Evolutionary conservation across 2,797 vertebrate genomes (phyloP).

Genomic region (Heliangelus exortis): DNA sequence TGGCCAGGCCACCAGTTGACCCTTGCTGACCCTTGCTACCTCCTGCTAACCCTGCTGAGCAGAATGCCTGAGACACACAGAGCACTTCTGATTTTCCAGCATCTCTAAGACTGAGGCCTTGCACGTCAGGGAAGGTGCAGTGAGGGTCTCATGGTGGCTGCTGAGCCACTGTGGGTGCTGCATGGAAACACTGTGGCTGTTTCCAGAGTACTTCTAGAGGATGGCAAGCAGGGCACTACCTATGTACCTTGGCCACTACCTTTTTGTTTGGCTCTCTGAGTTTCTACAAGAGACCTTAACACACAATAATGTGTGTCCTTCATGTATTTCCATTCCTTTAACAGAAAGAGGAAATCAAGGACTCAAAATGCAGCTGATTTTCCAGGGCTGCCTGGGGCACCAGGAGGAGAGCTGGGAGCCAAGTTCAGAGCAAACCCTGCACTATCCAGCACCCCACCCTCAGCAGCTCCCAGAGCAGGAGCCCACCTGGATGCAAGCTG

Average conservation of each 20-base stretch:
- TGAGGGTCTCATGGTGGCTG: fast-evolving
- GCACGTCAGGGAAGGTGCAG: neutral
- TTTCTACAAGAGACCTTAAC: neutral
- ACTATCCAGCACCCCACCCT: neutral
- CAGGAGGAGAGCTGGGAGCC: neutral
- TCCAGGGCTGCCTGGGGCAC: neutral
- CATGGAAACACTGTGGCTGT: neutral
- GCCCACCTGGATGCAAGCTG: neutral
- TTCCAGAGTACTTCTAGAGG: neutral
- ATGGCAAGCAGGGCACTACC: neutral
- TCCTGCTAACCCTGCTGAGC: fast-evolving
- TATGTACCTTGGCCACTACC: neutral
- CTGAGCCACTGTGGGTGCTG: neutral
- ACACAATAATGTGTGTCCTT: fast-evolving
- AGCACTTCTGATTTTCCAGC: neutral
- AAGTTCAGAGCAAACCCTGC: neutral
- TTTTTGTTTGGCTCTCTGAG: neutral
- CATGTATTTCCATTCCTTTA: neutral
- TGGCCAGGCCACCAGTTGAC: neutral
- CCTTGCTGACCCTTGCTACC: neutral
- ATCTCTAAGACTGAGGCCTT: neutral
- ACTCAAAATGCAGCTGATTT: neutral
- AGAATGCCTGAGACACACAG: neutral
- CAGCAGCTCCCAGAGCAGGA: neutral
- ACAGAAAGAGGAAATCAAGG: neutral